Percentiles rank a stretch among this genome's conserved stretches.
Evolutionary conservation across 1,140 invertebrate genomes (phyloP).

Genomic region (Temnothorax curvispinosus): DNA sequence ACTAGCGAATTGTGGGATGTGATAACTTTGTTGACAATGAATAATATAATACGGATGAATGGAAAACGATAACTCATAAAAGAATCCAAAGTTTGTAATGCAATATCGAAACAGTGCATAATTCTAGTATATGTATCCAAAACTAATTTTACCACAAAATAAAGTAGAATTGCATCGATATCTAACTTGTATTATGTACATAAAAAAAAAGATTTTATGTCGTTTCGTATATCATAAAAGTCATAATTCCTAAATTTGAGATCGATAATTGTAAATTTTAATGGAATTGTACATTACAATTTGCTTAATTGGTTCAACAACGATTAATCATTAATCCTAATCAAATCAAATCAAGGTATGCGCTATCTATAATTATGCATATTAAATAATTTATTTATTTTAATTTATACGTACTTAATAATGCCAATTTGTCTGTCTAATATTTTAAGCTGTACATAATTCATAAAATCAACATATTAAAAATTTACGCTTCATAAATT

Average conservation of each 20-base stretch:
- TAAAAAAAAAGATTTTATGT: neutral
- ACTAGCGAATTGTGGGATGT: neutral
- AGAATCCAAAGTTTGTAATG: neutral
- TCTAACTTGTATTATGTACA: neutral
- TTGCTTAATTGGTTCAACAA: neutral
- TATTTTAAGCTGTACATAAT: neutral
- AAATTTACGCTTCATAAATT: neutral
- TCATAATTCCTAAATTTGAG: neutral
- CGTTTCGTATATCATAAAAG: no score
- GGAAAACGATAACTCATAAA: neutral
- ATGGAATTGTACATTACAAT: neutral
- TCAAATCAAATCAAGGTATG: neutral
- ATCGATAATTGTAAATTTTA: neutral
- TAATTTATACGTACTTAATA: neutral
- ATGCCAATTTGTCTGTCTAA: neutral
- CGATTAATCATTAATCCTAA: neutral
- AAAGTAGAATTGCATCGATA: conserved; percentile 1
- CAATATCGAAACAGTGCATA: neutral
- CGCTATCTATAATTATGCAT: neutral
- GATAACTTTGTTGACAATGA: conserved; percentile 6
- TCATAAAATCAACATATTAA: neutral
- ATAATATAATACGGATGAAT: neutral
- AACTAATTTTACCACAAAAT: neutral
- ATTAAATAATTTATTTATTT: neutral
- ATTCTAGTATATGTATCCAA: neutral